phyloP scores from a whole-genome alignment of 2,888 invertebrate species.

The Eupeodes latifasciatus region DNA sequence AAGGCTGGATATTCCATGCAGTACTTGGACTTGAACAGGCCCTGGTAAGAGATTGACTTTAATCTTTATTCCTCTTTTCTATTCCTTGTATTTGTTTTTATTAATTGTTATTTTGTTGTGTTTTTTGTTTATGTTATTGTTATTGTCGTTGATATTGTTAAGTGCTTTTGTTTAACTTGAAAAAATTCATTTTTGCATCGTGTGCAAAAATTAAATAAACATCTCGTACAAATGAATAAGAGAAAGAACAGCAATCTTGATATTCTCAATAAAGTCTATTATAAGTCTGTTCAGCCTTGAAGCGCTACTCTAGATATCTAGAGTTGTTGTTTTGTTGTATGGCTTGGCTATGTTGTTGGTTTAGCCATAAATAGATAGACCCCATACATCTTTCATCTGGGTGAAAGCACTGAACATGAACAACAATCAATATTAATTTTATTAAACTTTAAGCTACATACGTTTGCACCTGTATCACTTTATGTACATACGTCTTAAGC shows the following conservation, averaged over 20 bases:
- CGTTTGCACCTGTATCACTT: conserved; percentile 15
- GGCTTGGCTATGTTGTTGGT: background rate
- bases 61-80: conserved; percentile 4
- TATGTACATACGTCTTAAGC: background rate
- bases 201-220: conserved; percentile 32
- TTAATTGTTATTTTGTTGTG: conserved; percentile 2
- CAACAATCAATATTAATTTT: conserved; percentile 45
- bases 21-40: conserved; percentile 81
- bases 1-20: conserved; percentile 82
- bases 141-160: conserved; percentile 10
- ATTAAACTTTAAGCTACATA: background rate
- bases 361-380: background rate
- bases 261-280: conserved; percentile 36
- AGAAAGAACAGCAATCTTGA: conserved; percentile 7
- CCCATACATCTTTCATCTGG: background rate
- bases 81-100: conserved; percentile 19
- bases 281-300: conserved; percentile 56
- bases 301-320: conserved; percentile 33
- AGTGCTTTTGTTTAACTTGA: conserved; percentile 52
- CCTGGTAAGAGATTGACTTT: conserved; percentile 75
- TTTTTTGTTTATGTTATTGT: conserved; percentile 2
- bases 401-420: conserved; percentile 61
- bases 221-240: background rate
- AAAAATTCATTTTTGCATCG: conserved; percentile 24
- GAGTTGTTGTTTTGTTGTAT: background rate